These are phyloP conservation scores for Polypterus senegalus DNA, from an alignment of 2,113 vertebrate genomes.

Conservation along the genomic window DNA sequence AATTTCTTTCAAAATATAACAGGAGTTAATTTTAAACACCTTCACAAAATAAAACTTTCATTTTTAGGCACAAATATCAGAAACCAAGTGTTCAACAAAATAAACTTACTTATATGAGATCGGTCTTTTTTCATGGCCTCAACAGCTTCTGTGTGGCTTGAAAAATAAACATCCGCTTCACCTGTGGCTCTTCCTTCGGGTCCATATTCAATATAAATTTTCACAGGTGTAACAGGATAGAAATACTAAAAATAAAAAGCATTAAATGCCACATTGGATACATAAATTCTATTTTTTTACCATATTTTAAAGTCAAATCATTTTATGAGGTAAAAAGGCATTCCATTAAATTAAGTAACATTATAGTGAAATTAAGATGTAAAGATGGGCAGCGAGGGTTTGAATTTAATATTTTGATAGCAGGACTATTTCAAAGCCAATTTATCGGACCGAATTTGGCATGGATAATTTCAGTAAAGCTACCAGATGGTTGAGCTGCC, in stretches of 20 bases:
- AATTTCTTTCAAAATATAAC: neutral
- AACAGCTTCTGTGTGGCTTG: conserved; percentile 50
- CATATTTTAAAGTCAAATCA: too few species aligned
- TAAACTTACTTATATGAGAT: conserved; percentile 60
- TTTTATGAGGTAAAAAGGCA: too few species aligned
- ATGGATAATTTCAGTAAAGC: too few species aligned
- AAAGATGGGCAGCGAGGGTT: too few species aligned
- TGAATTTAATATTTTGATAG: too few species aligned
- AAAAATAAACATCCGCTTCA: conserved; percentile 66
- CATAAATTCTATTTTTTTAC: too few species aligned
- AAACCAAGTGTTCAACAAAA: neutral
- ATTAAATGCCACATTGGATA: too few species aligned
- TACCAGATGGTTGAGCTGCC: too few species aligned
- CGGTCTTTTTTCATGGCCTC: conserved; percentile 72
- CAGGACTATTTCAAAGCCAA: too few species aligned
- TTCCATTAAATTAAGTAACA: too few species aligned
- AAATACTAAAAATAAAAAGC: conserved; percentile 65
- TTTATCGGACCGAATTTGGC: too few species aligned
- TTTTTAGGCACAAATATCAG: neutral
- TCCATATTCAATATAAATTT: conserved; percentile 65
- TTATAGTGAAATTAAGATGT: too few species aligned
- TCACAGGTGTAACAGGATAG: conserved; percentile 54
- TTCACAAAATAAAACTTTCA: neutral
- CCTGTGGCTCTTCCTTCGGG: conserved; percentile 58
- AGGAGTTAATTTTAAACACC: neutral